phyloP scores from a whole-genome alignment of 2,113 vertebrate genomes.

The Quiscalus mexicanus region DNA sequence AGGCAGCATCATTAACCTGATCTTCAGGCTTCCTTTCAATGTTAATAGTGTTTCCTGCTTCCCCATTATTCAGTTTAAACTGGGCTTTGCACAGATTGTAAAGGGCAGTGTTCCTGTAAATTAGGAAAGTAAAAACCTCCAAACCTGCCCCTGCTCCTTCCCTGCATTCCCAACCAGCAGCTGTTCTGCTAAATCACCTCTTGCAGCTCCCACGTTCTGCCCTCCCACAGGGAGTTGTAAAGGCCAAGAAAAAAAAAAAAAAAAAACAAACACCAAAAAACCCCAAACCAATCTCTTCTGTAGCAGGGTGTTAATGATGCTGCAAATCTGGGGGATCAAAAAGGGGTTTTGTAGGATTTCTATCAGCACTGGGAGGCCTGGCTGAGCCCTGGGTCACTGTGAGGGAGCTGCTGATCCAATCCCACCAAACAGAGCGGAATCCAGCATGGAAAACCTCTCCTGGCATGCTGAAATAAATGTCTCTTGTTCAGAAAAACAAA shows the following conservation, averaged over 20 bases:
- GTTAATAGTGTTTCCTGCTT: neutral
- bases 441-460: neutral
- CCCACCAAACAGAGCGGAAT: fast-evolving
- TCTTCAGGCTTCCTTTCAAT: neutral
- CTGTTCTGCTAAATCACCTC: neutral
- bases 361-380: neutral
- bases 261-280: neutral
- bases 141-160: neutral
- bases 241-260: neutral
- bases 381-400: neutral
- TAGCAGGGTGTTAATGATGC: neutral
- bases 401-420: neutral
- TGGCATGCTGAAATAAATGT: neutral
- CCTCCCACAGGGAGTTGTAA: neutral
- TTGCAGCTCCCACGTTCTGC: neutral
- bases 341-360: neutral
- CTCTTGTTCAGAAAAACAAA: neutral
- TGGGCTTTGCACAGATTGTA: neutral
- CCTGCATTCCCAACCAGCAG: neutral
- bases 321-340: neutral
- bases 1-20: neutral
- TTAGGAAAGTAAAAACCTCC: neutral
- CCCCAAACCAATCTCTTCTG: neutral
- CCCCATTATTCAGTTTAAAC: neutral
- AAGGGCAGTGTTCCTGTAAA: neutral